These are phyloP conservation scores for Brachirus orientalis DNA, from an alignment of 2,113 vertebrate genomes.

Conservation along the genomic window DNA sequence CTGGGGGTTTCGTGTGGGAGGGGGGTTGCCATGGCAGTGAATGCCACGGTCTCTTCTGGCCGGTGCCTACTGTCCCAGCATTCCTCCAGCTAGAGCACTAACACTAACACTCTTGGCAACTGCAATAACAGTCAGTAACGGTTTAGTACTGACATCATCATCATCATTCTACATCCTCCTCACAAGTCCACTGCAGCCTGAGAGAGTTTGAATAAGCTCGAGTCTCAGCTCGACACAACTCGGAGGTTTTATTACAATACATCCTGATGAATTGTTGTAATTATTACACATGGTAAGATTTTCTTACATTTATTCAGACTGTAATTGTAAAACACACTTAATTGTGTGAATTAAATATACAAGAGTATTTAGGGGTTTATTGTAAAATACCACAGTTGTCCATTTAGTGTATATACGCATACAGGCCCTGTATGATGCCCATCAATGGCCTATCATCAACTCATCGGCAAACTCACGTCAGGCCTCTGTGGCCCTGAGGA, in stretches of 20 bases:
- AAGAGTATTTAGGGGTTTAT: no score
- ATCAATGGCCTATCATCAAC: not conserved
- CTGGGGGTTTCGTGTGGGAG: not conserved
- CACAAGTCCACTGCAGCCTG: no score
- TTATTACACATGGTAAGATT: no score
- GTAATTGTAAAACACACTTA: no score
- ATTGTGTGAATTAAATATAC: no score
- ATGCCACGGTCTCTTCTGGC: constrained; percentile 49
- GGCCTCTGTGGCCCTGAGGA: no score
- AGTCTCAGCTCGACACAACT: no score
- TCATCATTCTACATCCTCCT: constrained; percentile 26
- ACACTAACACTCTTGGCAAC: constrained; percentile 50
- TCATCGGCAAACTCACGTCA: no score
- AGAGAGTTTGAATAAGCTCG: no score
- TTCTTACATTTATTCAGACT: no score
- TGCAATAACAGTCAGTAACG: constrained; percentile 61
- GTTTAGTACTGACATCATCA: constrained; percentile 50
- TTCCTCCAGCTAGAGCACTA: constrained; percentile 25
- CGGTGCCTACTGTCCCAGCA: constrained; percentile 31
- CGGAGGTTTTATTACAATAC: no score
- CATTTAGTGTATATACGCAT: not conserved
- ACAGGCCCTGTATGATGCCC: not conserved
- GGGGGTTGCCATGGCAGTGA: constrained; percentile 44
- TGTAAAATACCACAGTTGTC: not conserved
- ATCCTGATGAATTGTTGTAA: no score